Conservation (phyloP, 2,888 invertebrate species). For the Drosophila mulleri region DNA sequence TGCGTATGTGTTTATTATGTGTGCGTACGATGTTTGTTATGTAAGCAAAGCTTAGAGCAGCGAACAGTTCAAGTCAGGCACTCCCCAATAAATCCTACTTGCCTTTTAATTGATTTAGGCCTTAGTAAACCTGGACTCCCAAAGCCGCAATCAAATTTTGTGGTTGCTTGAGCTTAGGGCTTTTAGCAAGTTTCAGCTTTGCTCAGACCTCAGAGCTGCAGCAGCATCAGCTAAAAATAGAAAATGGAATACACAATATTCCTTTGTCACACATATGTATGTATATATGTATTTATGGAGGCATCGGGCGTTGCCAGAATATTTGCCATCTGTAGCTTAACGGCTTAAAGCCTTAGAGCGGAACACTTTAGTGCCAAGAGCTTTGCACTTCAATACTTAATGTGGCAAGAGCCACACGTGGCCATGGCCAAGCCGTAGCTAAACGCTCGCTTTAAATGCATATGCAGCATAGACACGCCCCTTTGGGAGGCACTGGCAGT, state of each 20-base stretch:
- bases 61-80: neutral
- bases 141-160: neutral
- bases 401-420: constrained; percentile 28
- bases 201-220: neutral
- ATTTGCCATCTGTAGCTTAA: constrained; percentile 32
- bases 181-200: neutral
- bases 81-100: neutral
- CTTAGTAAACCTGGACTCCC: neutral
- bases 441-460: constrained; percentile 31
- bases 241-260: neutral
- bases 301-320: neutral
- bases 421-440: constrained; percentile 5
- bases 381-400: constrained; percentile 50
- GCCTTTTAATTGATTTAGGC: neutral
- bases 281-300: neutral
- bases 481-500: neutral
- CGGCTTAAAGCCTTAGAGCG: constrained; percentile 49
- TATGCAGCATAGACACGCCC: constrained; percentile 14
- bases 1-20: neutral
- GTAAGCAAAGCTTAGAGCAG: neutral
- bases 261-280: neutral
- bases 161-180: neutral
- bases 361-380: constrained; percentile 49
- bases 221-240: neutral
- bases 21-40: neutral